A percentile compares a stretch with the other conserved stretches of the same genome.
Conservation (phyloP, 2,113 vertebrate genomes). For the Mixornis gularis region DNA sequence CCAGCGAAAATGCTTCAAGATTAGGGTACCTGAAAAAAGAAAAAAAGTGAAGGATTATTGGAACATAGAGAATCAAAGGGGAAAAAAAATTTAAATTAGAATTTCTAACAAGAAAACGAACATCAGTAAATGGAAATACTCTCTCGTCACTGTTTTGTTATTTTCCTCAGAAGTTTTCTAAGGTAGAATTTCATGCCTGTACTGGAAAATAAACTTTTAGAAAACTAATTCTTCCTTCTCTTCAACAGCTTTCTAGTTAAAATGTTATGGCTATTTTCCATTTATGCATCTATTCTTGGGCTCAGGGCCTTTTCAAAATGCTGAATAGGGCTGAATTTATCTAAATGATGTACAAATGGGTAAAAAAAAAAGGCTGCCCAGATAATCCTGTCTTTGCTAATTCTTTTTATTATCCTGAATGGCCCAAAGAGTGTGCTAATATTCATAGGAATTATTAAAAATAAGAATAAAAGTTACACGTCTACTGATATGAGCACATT, state of each 20-base stretch:
- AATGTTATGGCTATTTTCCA: not conserved
- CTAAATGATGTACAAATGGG: not conserved
- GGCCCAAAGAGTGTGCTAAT: not conserved
- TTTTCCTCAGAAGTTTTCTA: not conserved
- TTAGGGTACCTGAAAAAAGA: conserved; percentile 86
- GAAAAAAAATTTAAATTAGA: not conserved
- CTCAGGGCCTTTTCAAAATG: not conserved
- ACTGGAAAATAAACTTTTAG: not conserved
- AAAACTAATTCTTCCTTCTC: not conserved
- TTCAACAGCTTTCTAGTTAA: not conserved
- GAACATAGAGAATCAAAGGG: not conserved
- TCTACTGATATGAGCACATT: not conserved
- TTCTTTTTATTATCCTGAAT: not conserved
- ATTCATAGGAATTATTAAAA: not conserved
- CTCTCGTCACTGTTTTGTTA: not conserved
- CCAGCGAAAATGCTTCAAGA: conserved; percentile 93
- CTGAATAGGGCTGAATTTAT: not conserved
- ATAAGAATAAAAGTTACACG: not conserved
- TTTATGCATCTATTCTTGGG: not conserved
- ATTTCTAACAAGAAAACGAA: not conserved
- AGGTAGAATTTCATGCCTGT: not conserved
- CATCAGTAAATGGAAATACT: not conserved
- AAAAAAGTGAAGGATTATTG: conserved; percentile 5
- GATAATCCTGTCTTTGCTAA: not conserved
- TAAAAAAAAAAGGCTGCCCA: not conserved